Base-by-base conservation (phyloP, 2,797 vertebrate genomes). In the Enteromius treurensis region DNA sequence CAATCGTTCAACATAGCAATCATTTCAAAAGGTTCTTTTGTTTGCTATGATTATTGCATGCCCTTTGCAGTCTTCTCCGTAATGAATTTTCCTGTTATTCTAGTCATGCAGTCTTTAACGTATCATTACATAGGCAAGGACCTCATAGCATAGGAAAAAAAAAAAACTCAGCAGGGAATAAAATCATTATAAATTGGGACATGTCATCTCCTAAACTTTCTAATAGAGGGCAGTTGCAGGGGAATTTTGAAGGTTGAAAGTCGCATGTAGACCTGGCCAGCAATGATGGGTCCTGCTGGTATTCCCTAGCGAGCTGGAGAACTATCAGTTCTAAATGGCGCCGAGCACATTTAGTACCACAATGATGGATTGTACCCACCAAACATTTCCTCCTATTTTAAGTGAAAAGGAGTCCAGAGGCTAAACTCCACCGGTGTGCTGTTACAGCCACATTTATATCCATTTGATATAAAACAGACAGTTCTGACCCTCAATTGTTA, bases 141-240 rank as follows among this genome's bases (percentile, higher is more conserved):
- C 47, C 80, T 67, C 60, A 67, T 67, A 67, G 21, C 69, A 51
- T 42, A 37, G n/a, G 5, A 0, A 32, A 32, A 32, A 32, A 32
- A 83, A 80, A 78, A 23, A 67, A 55, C 76, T 75, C 49, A 32
- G 65, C 65, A 68, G 26, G 76, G 68, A 81, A 42, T 76, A 67
- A 68, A 82, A 76, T 82, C 62, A 76, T 82, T 82, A 82, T 82
- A 76, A 82, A 82, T 68, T 34, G 73, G 73, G 73, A 29, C 73
- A 68, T 55, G 23, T 68, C 62, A 76, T 29, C 60, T n/a, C 19
- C 73, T 69, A 70, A 64, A 79, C 32, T 73, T 75, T 65, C 26
- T 68, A 73, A 78, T 78, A 79, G 58, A 81, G 76, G 76, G 51
- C 47, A 74, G n/a, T 69, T 64, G 70, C 23, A 17, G 37, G 67